Evolutionary conservation across 1,140 invertebrate genomes (phyloP).

Genomic region (Lineus longissimus): DNA sequence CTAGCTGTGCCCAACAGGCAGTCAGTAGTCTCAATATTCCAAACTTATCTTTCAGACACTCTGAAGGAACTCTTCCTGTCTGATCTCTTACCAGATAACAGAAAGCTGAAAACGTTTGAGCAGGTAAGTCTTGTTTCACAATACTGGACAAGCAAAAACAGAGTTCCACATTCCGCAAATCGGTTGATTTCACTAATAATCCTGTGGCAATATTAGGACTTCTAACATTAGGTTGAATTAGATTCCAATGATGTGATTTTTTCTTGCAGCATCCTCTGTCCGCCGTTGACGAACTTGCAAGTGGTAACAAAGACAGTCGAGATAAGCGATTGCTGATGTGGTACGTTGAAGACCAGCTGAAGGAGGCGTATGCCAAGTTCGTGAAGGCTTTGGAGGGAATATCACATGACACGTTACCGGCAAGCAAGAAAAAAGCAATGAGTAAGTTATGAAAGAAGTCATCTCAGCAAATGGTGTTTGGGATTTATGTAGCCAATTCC

Average conservation of each 20-base stretch:
- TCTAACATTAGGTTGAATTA: too few species aligned
- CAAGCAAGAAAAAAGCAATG: slow-evolving; percentile 78
- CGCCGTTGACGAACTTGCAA: slow-evolving; percentile 34
- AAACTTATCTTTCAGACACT: slow-evolving; percentile 56
- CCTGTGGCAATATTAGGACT: too few species aligned
- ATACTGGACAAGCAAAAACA: too few species aligned
- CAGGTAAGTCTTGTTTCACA: slow-evolving; percentile 45
- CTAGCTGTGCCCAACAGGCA: too few species aligned
- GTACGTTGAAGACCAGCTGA: slow-evolving; percentile 81
- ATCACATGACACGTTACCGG: slow-evolving; percentile 66
- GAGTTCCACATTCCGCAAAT: too few species aligned
- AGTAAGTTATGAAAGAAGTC: slow-evolving; percentile 47
- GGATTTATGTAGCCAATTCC: too few species aligned
- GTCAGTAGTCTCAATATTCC: too few species aligned
- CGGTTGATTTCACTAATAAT: too few species aligned
- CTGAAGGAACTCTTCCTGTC: slow-evolving; percentile 73
- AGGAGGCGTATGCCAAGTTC: slow-evolving; percentile 71
- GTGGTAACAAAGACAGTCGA: slow-evolving; percentile 49
- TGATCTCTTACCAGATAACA: slow-evolving; percentile 69
- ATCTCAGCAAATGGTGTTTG: too few species aligned
- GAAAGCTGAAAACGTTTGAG: slow-evolving; percentile 71
- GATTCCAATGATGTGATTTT: too few species aligned
- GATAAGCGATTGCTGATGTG: slow-evolving; percentile 58
- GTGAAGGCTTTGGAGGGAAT: slow-evolving; percentile 60
- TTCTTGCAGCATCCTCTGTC: slow-evolving; percentile 59